Percentiles rank a stretch among this genome's conserved stretches.
Conservation (phyloP, 2,797 vertebrate genomes). For the Microctenopoma stevenorrisi region DNA sequence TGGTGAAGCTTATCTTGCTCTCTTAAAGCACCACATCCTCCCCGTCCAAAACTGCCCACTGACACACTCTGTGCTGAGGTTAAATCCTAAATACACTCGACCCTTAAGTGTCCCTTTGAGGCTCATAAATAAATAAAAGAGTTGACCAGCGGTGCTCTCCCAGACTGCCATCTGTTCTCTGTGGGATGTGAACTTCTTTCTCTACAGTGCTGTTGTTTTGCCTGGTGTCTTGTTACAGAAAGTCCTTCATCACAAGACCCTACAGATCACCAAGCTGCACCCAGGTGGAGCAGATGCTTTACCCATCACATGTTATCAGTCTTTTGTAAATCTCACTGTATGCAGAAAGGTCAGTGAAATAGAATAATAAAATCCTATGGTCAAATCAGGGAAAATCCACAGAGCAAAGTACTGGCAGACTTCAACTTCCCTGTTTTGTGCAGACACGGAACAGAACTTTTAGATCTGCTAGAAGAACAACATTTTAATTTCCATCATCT, state of each 20-base stretch:
- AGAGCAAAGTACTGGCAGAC: slow-evolving; percentile 8
- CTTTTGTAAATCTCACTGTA: not conserved
- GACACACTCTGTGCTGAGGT: slow-evolving; percentile 7
- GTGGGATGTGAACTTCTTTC: slow-evolving; percentile 24
- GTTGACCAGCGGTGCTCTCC: slow-evolving; percentile 39
- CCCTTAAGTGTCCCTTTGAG: slow-evolving; percentile 47
- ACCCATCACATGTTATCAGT: not conserved
- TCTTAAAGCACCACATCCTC: slow-evolving; percentile 22
- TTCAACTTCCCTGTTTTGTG: not conserved
- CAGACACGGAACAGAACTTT: not conserved
- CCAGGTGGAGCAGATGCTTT: slow-evolving; percentile 1
- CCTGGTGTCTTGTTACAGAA: slow-evolving; percentile 39
- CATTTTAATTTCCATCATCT: not conserved
- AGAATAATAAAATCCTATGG: not conserved
- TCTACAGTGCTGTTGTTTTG: slow-evolving; percentile 30
- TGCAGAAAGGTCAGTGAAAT: slow-evolving; percentile 3
- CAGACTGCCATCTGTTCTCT: slow-evolving; percentile 50
- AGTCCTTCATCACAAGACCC: slow-evolving; percentile 17
- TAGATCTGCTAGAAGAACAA: not conserved
- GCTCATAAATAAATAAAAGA: slow-evolving; percentile 62
- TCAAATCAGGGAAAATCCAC: slow-evolving; percentile 12
- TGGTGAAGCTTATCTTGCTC: slow-evolving; percentile 31
- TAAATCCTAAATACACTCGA: slow-evolving; percentile 25
- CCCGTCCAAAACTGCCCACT: slow-evolving; percentile 2
- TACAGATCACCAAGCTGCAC: slow-evolving; percentile 12